Conservation (phyloP, 1,140 invertebrate genomes). For the Drosophila novamexicana region DNA sequence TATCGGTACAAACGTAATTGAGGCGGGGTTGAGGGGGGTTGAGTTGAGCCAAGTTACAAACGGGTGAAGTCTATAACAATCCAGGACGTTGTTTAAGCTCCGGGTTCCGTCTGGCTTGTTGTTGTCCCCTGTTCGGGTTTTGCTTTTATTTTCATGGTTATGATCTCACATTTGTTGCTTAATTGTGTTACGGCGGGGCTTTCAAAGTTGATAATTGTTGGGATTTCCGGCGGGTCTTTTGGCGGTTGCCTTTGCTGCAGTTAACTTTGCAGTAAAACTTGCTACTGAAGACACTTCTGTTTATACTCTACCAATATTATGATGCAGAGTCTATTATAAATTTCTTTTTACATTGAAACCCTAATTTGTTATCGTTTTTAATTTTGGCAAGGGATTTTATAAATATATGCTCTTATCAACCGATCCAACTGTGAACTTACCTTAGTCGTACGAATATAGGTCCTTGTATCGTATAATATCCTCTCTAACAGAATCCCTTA, state of each 20-base stretch:
- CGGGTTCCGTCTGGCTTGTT: slow-evolving; percentile 8
- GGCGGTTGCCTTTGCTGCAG: slow-evolving; percentile 3
- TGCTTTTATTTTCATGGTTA: slow-evolving; percentile 58
- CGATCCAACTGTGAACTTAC: too few relatives aligned
- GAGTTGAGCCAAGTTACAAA: slow-evolving; percentile 27
- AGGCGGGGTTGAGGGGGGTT: not conserved
- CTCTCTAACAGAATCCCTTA: too few relatives aligned
- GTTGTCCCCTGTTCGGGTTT: slow-evolving; percentile 5
- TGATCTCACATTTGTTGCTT: slow-evolving; percentile 60
- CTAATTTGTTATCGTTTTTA: too few relatives aligned
- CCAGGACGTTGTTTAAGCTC: slow-evolving; percentile 21
- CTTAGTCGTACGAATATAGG: too few relatives aligned
- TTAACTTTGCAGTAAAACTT: slow-evolving; percentile 6
- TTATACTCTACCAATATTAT: not conserved
- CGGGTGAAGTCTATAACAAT: slow-evolving; percentile 27
- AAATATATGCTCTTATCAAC: too few relatives aligned
- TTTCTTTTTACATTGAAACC: too few relatives aligned
- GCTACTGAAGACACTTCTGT: not conserved
- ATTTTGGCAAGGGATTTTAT: too few relatives aligned
- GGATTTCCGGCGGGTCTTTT: slow-evolving; percentile 13
- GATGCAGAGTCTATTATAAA: too few relatives aligned
- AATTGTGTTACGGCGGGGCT: slow-evolving; percentile 29
- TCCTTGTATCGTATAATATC: too few relatives aligned
- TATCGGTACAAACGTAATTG: slow-evolving; percentile 55
- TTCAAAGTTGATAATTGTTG: slow-evolving; percentile 43